Conservation (phyloP, 2,888 invertebrate genomes). For the Phorcus lineatus region DNA sequence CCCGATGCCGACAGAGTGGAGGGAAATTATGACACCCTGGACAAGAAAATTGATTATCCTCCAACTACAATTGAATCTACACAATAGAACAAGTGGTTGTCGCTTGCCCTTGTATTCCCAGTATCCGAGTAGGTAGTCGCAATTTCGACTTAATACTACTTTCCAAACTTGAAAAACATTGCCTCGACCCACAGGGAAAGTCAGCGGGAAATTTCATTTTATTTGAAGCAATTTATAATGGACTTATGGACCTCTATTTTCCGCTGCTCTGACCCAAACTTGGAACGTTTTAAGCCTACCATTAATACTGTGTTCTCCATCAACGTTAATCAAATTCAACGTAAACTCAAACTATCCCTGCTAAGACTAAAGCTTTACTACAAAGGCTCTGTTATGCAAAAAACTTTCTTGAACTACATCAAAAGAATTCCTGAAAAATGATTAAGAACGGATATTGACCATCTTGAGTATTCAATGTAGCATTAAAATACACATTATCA, state of each 20-base stretch:
- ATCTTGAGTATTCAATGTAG: too few relatives aligned
- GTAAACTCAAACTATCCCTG: not conserved
- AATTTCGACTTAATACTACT: slow-evolving; percentile 9
- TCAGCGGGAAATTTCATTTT: slow-evolving; percentile 10
- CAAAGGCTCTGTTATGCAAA: too few relatives aligned
- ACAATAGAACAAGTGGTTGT: slow-evolving; percentile 7
- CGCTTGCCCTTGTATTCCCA: not conserved
- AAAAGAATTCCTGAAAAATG: too few relatives aligned
- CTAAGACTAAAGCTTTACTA: too few relatives aligned
- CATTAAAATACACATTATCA: too few relatives aligned
- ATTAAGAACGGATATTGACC: too few relatives aligned
- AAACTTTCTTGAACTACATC: too few relatives aligned
- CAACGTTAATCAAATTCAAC: not conserved
- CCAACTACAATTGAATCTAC: slow-evolving; percentile 33
- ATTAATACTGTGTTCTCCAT: not conserved
- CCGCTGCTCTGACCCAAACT: not conserved
- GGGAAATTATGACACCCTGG: slow-evolving; percentile 32
- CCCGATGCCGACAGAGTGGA: slow-evolving; percentile 26
- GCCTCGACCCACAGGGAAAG: not conserved
- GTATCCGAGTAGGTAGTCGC: not conserved
- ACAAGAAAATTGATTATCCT: slow-evolving; percentile 35
- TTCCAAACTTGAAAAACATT: slow-evolving; percentile 1
- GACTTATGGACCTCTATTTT: not conserved
- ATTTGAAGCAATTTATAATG: slow-evolving; percentile 9
- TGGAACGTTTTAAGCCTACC: not conserved